Evolutionary conservation across 2,888 invertebrate genomes (phyloP), one percentile per base, ranked within the genome.

Genomic region (Clitarchus hookeri): DNA sequence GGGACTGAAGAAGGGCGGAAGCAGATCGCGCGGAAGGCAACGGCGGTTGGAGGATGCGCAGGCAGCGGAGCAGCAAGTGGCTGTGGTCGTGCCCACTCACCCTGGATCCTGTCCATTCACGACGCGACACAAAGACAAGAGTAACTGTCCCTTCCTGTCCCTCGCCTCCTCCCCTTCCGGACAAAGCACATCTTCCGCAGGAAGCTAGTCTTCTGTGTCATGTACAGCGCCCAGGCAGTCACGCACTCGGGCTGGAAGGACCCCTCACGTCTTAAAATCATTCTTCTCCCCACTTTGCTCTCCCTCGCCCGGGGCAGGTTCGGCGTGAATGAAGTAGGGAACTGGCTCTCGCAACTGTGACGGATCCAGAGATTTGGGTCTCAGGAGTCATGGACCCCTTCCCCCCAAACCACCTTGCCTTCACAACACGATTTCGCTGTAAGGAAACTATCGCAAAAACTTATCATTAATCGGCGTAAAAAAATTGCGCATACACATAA

Each of bases 81-180:
- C 23, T 48, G 80, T 23, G 77, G 36, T 44, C 27, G 25, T 26
- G 27, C 44, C 27, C 36, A 83, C 25, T 11, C 19, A 44, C n/a
- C 36, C 79, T 44, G 82, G 83, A 44, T 44, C 44, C 83, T 12
- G 83, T 44, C 44, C 83, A 23, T 44, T 44, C 83, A 83, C 44
- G 83, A 83, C 83, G 83, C 83, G 83, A 44, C 83, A 44, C 83
- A 44, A 44, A 83, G 44, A 44, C 25, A 82, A n/a, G 83, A 23
- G 83, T n/a, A 44, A 44, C 83, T 44, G 83, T 44, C 23, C 83
- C 44, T 44, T 44, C 83, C 83, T 26, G 23, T 36, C 44, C 23
- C 83, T 23, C 83, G 0, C 36, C 83, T 23, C 83, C 83, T 23
- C 83, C 27, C 53, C 53, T 1, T 19, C 53, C 53, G 8, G 26